Evolutionary conservation across 2,113 vertebrate species (phyloP), one percentile per base, ranked within the genome.

Genomic region (Sclerurus mexicanus): DNA sequence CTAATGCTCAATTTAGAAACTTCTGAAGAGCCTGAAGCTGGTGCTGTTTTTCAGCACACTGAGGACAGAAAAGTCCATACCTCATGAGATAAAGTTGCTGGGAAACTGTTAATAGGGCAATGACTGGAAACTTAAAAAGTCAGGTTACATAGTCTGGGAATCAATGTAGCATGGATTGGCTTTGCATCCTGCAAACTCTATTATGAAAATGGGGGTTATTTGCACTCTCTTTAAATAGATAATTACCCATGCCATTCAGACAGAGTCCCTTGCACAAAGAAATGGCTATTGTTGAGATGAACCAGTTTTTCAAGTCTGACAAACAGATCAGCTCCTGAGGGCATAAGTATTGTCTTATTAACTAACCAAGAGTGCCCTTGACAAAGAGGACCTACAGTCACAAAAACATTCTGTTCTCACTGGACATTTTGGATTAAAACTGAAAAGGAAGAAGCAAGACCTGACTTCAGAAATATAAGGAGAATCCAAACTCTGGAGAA

Each of bases 301-400:
- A 89, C 69, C 39, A 82, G 81, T 89, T 95, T 95, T 97, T 95
- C 73, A 30, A 85, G 89, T 78, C 74, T 87, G 75, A 89, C 68
- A 90, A 92, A 95, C 25, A 96, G 47, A 64, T 56, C 64, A 52
- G 64, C 3, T 92, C 76, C 86, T 78, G 44, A 72, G 69, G 69
- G 49, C 72, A 46, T 39, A 31, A 8, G 22, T 66, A 92, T 72
- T 87, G 69, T 85, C 89, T 63, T 42, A 12, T 84, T 75, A 89
- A 89, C 68, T 78, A 93, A 77, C 58, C 33, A 50, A 75, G 33
- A 94, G 23, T 31, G 35, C 39, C 25, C 37, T 67, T 80, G 20
- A 91, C 27, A 92, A 89, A 91, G 84, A 87, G 37, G 50, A 89
- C 60, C 56, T 89, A 60, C 25, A 85, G 42, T 64, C 63, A 78